A percentile compares a stretch with the other conserved stretches of the same genome.
Conservation (phyloP, 2,888 invertebrate genomes). For the Synergus itoensis region DNA sequence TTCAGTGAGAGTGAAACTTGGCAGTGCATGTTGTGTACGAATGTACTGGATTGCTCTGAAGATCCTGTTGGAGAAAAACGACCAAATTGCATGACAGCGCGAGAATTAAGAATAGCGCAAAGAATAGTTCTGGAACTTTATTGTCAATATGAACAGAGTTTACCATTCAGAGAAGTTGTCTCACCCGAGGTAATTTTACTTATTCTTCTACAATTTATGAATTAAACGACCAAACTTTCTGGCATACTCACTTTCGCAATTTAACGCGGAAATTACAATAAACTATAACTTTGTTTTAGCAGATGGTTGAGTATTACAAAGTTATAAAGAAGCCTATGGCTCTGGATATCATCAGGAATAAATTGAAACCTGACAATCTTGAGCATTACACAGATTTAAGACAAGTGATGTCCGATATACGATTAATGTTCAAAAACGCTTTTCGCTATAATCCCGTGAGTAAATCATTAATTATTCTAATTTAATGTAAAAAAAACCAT, state of each 20-base stretch:
- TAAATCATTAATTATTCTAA: slow-evolving; percentile 52
- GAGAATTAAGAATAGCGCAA: slow-evolving; percentile 87
- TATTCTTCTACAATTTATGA: slow-evolving; percentile 9
- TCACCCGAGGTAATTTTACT: slow-evolving; percentile 83
- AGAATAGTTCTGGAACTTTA: slow-evolving; percentile 93
- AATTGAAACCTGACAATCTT: slow-evolving; percentile 86
- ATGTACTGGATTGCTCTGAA: slow-evolving; percentile 84
- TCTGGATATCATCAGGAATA: slow-evolving; percentile 89
- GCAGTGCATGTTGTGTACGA: slow-evolving; percentile 94
- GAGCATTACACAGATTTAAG: slow-evolving; percentile 87
- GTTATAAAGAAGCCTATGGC: slow-evolving; percentile 91
- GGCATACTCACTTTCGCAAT: neutral
- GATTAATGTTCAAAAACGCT: slow-evolving; percentile 93
- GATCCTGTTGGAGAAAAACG: slow-evolving; percentile 78
- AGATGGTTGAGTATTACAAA: slow-evolving; percentile 85
- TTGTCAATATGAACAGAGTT: slow-evolving; percentile 93
- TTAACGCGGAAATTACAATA: slow-evolving; percentile 4
- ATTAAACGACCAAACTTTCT: slow-evolving; percentile 11
- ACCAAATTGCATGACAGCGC: slow-evolving; percentile 79
- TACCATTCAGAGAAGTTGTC: slow-evolving; percentile 92
- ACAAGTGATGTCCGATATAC: slow-evolving; percentile 89
- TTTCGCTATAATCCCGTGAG: slow-evolving; percentile 90
- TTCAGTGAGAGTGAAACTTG: slow-evolving; percentile 91
- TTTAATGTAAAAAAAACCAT: neutral
- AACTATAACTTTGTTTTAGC: slow-evolving; percentile 56